phyloP scores from a whole-genome alignment of 1,140 invertebrate species.

The Drosophila neocordata region DNA sequence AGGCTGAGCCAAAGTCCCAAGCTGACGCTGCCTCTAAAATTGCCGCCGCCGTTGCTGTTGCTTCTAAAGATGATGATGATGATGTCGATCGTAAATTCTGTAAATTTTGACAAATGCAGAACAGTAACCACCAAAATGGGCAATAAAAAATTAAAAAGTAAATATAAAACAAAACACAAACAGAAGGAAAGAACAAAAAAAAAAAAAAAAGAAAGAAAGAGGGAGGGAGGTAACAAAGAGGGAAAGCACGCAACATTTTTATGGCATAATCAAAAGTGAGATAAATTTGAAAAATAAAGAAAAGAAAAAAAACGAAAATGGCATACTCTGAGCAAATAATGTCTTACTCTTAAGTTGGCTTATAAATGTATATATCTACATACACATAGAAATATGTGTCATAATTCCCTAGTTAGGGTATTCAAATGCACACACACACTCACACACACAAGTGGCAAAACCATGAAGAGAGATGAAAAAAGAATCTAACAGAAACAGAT shows the following conservation, averaged over 20 bases:
- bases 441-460: neutral
- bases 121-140: slow-evolving; percentile 70
- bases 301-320: neutral
- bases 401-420: slow-evolving; percentile 26
- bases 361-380: neutral
- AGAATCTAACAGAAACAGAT: slow-evolving; percentile 62
- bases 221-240: neutral
- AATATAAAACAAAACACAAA: slow-evolving; percentile 46
- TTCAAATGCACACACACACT: slow-evolving; percentile 16
- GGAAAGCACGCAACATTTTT: neutral
- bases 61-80: slow-evolving; percentile 71
- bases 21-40: slow-evolving; percentile 8
- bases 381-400: neutral
- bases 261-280: slow-evolving; percentile 9
- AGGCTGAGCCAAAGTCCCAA: slow-evolving; percentile 22
- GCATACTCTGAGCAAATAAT: slow-evolving; percentile 21
- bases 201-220: too few relatives aligned
- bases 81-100: slow-evolving; percentile 78
- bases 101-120: slow-evolving; percentile 77
- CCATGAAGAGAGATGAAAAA: neutral
- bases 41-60: slow-evolving; percentile 1
- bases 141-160: slow-evolving; percentile 79
- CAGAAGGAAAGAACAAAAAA: slow-evolving; percentile 13
- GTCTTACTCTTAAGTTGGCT: slow-evolving; percentile 3
- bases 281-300: neutral